Conservation (phyloP, 2,888 invertebrate genomes). For the Icerya purchasi region DNA sequence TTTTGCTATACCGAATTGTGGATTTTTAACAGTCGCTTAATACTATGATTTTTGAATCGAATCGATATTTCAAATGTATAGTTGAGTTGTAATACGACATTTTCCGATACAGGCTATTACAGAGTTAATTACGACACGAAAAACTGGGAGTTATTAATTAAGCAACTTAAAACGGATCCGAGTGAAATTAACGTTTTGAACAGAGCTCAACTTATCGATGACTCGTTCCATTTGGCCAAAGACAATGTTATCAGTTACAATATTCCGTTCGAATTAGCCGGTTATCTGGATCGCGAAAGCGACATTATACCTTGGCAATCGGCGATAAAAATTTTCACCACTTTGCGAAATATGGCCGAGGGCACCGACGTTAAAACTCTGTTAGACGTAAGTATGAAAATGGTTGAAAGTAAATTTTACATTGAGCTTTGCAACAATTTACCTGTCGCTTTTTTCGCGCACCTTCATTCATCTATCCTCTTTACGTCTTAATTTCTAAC, state of each 20-base stretch:
- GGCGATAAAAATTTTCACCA: conserved; percentile 7
- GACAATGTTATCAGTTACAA: conserved; percentile 37
- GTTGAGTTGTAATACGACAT: no score
- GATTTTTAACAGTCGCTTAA: not conserved
- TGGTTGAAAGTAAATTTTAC: no score
- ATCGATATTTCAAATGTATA: no score
- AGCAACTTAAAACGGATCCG: conserved; percentile 36
- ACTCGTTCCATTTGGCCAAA: conserved; percentile 49
- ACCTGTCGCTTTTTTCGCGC: no score
- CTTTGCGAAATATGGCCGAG: conserved; percentile 2
- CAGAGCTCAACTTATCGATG: conserved; percentile 61
- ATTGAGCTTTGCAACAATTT: no score
- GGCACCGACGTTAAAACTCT: not conserved
- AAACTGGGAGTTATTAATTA: conserved; percentile 46
- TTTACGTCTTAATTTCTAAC: no score
- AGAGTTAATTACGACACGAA: conserved; percentile 46
- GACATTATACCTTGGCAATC: conserved; percentile 39
- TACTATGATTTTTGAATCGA: no score
- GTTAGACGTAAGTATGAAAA: not conserved
- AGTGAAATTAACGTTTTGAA: conserved; percentile 30
- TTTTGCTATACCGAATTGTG: not conserved
- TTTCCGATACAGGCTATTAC: conserved; percentile 37
- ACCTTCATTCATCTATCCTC: no score
- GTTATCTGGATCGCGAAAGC: conserved; percentile 43
- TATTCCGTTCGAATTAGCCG: conserved; percentile 39